Base-by-base conservation (phyloP, 2,113 vertebrate genomes). In the Archocentrus centrarchus region DNA sequence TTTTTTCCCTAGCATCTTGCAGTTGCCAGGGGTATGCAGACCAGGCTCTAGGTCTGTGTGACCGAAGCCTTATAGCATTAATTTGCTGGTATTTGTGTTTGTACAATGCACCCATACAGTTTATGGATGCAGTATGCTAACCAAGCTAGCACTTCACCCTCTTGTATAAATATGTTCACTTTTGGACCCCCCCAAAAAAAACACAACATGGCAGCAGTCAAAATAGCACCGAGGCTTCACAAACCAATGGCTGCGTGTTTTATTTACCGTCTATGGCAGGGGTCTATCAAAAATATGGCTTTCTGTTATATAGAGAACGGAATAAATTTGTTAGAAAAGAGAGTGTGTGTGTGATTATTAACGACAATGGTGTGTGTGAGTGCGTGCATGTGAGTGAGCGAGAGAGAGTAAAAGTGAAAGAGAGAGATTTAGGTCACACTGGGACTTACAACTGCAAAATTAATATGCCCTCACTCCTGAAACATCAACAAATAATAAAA, bases 401-500 rank as follows among this genome's bases (percentile, higher is more conserved):
- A 37, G 18, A 37, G 18, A 75, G 6, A 41, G 17, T 58, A 59
- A 35, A 59, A 41, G 11, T 20, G 50, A 77, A 62, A 59, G 41
- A 81, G 44, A 63, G 47, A 75, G 39, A 82, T 87, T 75, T 62
- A 68, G 47, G 84, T 91, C 88, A 88, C 86, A 86, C 24, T 80
- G 89, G 87, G 82, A 92, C 84, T 76, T 44, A 57, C 62, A 83
- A 84, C 68, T 86, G 87, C 85, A 84, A 92, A 92, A 93, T 93
- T 22, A 92, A 93, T 86, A 91, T 62, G 63, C 68, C 75, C 84
- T 77, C 79, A 84, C 88, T 84, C 77, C 68, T 88, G 80, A 88
- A 91, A 93, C 84, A 89, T 90, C 91, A 93, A 94, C 91, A 95
- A 93, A 94, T 90, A 94, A 93, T 89, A 93, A 87, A 86, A 84